Conservation (phyloP, 2,888 invertebrate species). For the Philhelius pedissequus region DNA sequence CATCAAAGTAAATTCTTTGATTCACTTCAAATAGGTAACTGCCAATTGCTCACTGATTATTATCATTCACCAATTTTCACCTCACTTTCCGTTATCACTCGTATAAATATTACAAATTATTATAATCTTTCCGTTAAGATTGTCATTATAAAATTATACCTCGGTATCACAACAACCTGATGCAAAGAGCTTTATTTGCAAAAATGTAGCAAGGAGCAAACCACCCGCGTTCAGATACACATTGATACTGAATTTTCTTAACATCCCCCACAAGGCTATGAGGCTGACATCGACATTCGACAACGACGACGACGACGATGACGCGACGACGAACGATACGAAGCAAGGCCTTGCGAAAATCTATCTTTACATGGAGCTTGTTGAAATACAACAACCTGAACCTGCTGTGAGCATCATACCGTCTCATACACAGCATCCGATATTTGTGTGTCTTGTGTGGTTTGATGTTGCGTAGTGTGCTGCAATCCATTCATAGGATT, state of each 20-base stretch:
- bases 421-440: not conserved
- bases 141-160: not conserved
- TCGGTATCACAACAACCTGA: not conserved
- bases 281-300: not conserved
- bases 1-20: not conserved
- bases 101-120: not conserved
- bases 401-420: slow-evolving; percentile 52
- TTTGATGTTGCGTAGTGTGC: slow-evolving; percentile 41
- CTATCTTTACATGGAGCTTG: slow-evolving; percentile 21
- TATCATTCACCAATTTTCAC: slow-evolving; percentile 12
- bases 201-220: slow-evolving; percentile 1
- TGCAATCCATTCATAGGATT: slow-evolving; percentile 53
- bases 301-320: not conserved
- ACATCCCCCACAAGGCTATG: slow-evolving; percentile 42
- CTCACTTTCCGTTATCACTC: slow-evolving; percentile 40
- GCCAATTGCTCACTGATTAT: not conserved
- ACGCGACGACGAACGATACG: not conserved
- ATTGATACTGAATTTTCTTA: slow-evolving; percentile 52
- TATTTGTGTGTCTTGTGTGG: slow-evolving; percentile 30
- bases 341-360: slow-evolving; percentile 38
- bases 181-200: not conserved
- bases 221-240: slow-evolving; percentile 61
- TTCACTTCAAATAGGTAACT: not conserved
- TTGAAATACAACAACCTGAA: slow-evolving; percentile 42
- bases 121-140: slow-evolving; percentile 4